These are phyloP conservation scores for Schrankia costaestrigalis DNA, from an alignment of 2,888 invertebrate genomes.

Conservation along the genomic window DNA sequence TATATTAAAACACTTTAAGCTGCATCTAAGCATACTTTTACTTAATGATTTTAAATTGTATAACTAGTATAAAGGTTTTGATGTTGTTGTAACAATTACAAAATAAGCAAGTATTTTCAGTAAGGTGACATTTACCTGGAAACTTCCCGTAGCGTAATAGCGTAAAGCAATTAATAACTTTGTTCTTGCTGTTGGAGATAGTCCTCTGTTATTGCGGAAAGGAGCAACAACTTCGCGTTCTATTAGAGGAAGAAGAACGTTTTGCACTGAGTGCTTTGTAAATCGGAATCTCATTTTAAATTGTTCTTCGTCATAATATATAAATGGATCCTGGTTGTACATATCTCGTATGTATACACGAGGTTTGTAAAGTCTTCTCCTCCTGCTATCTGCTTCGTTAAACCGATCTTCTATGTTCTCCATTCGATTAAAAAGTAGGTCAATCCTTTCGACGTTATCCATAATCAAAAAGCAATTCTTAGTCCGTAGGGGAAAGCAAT, in stretches of 20 bases:
- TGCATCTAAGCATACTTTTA: no score
- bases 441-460: constrained; percentile 12
- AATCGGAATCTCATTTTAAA: background rate
- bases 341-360: background rate
- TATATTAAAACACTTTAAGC: no score
- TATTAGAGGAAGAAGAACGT: background rate
- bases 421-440: background rate
- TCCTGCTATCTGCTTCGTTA: background rate
- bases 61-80: no score
- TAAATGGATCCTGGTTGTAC: background rate
- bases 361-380: background rate
- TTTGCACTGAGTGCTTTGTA: background rate
- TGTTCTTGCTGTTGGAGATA: background rate
- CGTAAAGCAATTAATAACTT: background rate
- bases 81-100: no score
- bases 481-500: no score
- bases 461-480: constrained; percentile 2
- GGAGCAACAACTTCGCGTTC: background rate
- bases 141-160: background rate
- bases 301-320: background rate
- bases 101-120: no score
- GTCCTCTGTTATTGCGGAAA: background rate
- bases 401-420: background rate
- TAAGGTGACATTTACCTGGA: constrained; percentile 1
- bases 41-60: no score